These are phyloP conservation scores for Stenoptilia bipunctidactyla DNA, from an alignment of 2,888 invertebrate species.

Conservation along the genomic window DNA sequence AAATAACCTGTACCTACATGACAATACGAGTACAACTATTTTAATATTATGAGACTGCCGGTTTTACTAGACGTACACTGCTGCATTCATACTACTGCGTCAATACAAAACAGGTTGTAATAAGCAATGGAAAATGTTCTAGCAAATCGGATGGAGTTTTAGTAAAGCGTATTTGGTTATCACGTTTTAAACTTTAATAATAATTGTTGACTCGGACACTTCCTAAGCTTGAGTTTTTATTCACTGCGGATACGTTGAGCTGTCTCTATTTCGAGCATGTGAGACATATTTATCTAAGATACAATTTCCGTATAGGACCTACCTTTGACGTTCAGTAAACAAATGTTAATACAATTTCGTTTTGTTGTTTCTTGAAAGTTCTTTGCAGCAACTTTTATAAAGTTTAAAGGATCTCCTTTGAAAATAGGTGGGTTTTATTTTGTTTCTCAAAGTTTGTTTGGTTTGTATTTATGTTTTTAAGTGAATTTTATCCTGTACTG, in stretches of 20 bases:
- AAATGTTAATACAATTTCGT: no score
- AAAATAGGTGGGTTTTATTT: no score
- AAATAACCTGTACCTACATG: conserved; percentile 56
- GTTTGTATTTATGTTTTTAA: no score
- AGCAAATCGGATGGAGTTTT: conserved; percentile 24
- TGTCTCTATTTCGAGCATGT: background rate
- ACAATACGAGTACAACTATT: conserved; percentile 11
- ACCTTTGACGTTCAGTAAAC: no score
- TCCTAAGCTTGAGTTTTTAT: conserved; percentile 44
- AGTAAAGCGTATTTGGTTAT: conserved; percentile 51
- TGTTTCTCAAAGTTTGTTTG: no score
- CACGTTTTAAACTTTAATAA: conserved; percentile 32
- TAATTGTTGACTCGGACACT: conserved; percentile 31
- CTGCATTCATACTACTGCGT: conserved; percentile 3
- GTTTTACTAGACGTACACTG: conserved; percentile 3
- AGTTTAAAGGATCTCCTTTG: no score
- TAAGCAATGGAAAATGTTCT: conserved; percentile 30
- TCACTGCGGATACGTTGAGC: background rate
- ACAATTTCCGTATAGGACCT: background rate
- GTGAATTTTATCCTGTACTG: no score
- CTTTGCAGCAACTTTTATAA: no score
- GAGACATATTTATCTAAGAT: background rate
- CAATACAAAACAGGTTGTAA: conserved; percentile 15
- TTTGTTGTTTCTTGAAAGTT: no score
- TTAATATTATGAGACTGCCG: background rate